Conservation (phyloP, 2,888 invertebrate species). For the Fragum whitleyi region DNA sequence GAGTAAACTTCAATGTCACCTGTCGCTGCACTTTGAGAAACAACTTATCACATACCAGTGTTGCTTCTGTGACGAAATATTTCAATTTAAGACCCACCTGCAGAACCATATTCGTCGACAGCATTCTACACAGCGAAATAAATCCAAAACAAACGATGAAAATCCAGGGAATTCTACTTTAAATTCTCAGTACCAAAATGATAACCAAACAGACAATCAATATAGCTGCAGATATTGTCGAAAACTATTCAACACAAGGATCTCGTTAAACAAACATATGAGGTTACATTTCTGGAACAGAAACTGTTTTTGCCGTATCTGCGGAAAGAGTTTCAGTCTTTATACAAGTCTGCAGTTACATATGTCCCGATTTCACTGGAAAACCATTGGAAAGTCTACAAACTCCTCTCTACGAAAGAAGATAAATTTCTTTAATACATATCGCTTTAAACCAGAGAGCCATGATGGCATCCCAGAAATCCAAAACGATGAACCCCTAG, state of each 20-base stretch:
- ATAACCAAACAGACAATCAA: constrained; percentile 10
- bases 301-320: constrained; percentile 67
- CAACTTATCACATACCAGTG: constrained; percentile 80
- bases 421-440: constrained; percentile 48
- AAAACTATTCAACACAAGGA: constrained; percentile 48
- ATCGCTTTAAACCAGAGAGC: constrained; percentile 35
- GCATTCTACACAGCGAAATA: constrained; percentile 44
- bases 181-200: background rate
- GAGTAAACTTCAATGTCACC: constrained; percentile 81
- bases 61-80: constrained; percentile 79
- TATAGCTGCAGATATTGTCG: constrained; percentile 57
- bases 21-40: constrained; percentile 81
- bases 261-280: constrained; percentile 52
- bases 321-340: constrained; percentile 85
- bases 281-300: constrained; percentile 55
- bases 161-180: background rate
- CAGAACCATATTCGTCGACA: constrained; percentile 73
- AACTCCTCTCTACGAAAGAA: constrained; percentile 34
- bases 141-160: background rate
- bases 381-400: constrained; percentile 40
- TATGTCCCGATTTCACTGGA: constrained; percentile 69
- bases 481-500: constrained; percentile 34
- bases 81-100: constrained; percentile 80
- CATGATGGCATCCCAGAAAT: constrained; percentile 34
- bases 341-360: constrained; percentile 84